Evolutionary conservation across 2,888 invertebrate species (phyloP), one percentile per base, ranked within the genome.

Genomic region (Graphium colonna): DNA sequence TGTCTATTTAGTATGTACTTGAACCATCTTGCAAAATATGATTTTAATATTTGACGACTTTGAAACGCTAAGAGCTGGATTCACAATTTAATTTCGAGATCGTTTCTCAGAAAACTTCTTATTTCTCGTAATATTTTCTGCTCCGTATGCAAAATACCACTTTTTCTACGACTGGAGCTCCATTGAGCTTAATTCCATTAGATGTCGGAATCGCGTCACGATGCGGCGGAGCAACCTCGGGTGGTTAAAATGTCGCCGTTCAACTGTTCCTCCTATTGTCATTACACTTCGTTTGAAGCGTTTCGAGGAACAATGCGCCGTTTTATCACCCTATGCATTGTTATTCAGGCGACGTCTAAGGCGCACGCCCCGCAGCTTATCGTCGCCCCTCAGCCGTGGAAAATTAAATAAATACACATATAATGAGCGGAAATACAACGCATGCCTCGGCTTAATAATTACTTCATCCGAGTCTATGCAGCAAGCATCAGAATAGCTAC

Each of bases 351-450:
- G 82, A 65, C 71, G 82, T 73, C 77, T 71, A 69, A 71, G 75
- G 68, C 79, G 79, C 87, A 82, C 87, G 85, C 87, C 73, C 73
- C 79, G 63, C 71, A 77, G 87, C 89, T 88, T 89, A 89, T 89
- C 88, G 85, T 74, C 76, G 68, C 71, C 74, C 76, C 80, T 79
- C 88, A 88, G 87, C 79, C 85, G 79, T 79, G 84, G 86, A 86
- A 87, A 88, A 89, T 89, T 87, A 88, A 88, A 88, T 88, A 88
- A 88, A 88, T 87, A 87, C 82, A 85, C 85, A 83, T 75, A 81
- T 88, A 88, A 89, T 89, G 88, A 89, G 87, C 80, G 82, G 79
- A 85, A 87, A 86, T 81, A 86, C 83, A 84, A 83, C 81, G 86
- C 83, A 84, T 81, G 82, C 83, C 77, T 80, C 79, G 80, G 79